These are phyloP conservation scores for Actias luna DNA, from an alignment of 2,888 invertebrate genomes.

Conservation along the genomic window DNA sequence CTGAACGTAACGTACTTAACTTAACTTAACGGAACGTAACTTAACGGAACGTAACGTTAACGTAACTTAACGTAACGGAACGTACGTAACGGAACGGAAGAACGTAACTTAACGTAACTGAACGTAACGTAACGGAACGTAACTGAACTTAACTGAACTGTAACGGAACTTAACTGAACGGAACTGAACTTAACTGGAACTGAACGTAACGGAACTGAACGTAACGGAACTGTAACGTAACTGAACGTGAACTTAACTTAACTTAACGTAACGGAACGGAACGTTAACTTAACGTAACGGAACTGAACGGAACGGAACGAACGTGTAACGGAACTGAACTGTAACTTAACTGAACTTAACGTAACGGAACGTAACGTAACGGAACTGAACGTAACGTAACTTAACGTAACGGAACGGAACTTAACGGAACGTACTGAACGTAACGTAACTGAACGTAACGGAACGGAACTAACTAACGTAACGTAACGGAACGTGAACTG, in stretches of 20 bases:
- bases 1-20: slow-evolving; percentile 25
- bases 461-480: slow-evolving; percentile 18
- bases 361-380: slow-evolving; percentile 18
- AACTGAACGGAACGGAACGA: slow-evolving; percentile 21
- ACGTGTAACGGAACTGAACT: slow-evolving; percentile 12
- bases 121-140: slow-evolving; percentile 21
- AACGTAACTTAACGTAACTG: slow-evolving; percentile 23
- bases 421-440: slow-evolving; percentile 19
- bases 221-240: slow-evolving; percentile 24
- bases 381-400: slow-evolving; percentile 11
- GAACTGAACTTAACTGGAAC: slow-evolving; percentile 23
- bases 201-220: slow-evolving; percentile 24
- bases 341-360: slow-evolving; percentile 19
- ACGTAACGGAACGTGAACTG: slow-evolving; percentile 22
- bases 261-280: slow-evolving; percentile 21
- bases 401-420: slow-evolving; percentile 9
- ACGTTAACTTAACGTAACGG: slow-evolving; percentile 21
- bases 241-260: slow-evolving; percentile 23
- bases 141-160: slow-evolving; percentile 21
- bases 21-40: slow-evolving; percentile 22
- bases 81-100: slow-evolving; percentile 21
- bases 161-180: slow-evolving; percentile 24
- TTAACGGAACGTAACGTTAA: slow-evolving; percentile 18
- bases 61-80: slow-evolving; percentile 23
- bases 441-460: slow-evolving; percentile 16